phyloP scores from a whole-genome alignment of 2,888 invertebrate species.

The Caenorhabditis sp. region DNA sequence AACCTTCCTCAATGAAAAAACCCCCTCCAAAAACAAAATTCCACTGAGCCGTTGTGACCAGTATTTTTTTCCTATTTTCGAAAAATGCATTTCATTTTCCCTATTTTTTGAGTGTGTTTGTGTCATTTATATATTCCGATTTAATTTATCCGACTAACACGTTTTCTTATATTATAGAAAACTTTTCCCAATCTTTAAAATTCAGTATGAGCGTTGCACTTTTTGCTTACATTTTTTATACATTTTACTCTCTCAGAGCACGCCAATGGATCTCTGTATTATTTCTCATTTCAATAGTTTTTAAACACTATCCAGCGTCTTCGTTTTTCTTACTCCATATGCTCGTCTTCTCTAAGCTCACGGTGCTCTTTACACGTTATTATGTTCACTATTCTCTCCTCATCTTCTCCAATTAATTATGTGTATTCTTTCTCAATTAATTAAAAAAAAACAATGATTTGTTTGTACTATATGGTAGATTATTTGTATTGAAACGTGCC shows the following conservation, averaged over 20 bases:
- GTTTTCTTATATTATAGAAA: neutral
- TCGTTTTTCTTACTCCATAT: neutral
- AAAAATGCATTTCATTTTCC: neutral
- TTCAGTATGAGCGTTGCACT: neutral
- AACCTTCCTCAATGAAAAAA: neutral
- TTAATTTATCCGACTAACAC: neutral
- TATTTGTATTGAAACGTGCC: slow-evolving; percentile 23
- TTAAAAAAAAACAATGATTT: neutral
- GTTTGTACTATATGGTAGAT: slow-evolving; percentile 38
- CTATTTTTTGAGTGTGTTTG: neutral
- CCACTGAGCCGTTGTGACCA: slow-evolving; percentile 31
- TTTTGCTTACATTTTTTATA: neutral
- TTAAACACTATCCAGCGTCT: slow-evolving; percentile 11
- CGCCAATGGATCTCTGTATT: slow-evolving; percentile 31
- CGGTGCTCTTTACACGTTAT: slow-evolving; percentile 2
- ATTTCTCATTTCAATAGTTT: neutral
- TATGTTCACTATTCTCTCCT: slow-evolving; percentile 4
- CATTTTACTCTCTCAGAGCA: slow-evolving; percentile 24
- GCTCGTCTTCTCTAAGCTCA: neutral
- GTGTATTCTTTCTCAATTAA: slow-evolving; percentile 11
- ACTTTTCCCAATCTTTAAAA: neutral
- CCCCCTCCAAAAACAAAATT: neutral
- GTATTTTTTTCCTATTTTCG: slow-evolving; percentile 13
- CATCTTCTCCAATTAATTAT: slow-evolving; percentile 19
- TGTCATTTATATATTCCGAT: neutral